A percentile compares a stretch with the other conserved stretches of the same genome.
phyloP scores from a whole-genome alignment of 2,797 vertebrate species.

The Poecilia wingei region DNA sequence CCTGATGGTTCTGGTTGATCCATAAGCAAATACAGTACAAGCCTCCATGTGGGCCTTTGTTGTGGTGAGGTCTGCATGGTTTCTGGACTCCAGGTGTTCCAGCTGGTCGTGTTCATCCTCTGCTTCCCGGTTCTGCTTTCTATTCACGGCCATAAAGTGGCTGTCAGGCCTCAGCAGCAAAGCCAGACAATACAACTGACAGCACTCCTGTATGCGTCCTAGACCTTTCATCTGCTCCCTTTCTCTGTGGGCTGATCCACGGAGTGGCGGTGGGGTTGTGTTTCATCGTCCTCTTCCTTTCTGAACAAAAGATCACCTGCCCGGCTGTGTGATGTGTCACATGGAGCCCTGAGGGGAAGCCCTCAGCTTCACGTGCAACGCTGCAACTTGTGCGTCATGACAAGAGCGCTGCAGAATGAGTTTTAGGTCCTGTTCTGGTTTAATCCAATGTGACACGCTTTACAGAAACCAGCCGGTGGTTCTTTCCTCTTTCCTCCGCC shows the following conservation, averaged over 20 bases:
- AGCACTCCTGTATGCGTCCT: constrained; percentile 49
- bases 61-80: not conserved
- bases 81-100: constrained; percentile 55
- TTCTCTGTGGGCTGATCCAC: constrained; percentile 3
- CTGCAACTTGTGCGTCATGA: constrained; percentile 33
- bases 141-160: constrained; percentile 47
- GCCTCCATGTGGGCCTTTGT: constrained; percentile 16
- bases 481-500: constrained; percentile 42
- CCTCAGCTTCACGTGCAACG: constrained; percentile 37
- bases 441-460: constrained; percentile 54
- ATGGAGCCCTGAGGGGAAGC: constrained; percentile 52
- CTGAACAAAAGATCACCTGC: constrained; percentile 74
- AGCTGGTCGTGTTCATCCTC: constrained; percentile 47
- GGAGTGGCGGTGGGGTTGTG: constrained; percentile 16
- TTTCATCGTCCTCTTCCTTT: constrained; percentile 42
- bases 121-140: constrained; percentile 34
- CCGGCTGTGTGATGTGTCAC: constrained; percentile 58
- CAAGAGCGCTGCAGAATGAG: constrained; percentile 21
- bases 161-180: constrained; percentile 43
- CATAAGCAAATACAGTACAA: constrained; percentile 12
- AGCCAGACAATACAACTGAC: constrained; percentile 52
- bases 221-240: constrained; percentile 29
- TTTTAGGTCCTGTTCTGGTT: constrained; percentile 6
- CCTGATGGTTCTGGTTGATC: constrained; percentile 3
- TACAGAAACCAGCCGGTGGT: constrained; percentile 35